Evolutionary conservation across 2,113 vertebrate species (phyloP), one percentile per base, ranked within the genome.

Genomic region (Albula glossodonta): DNA sequence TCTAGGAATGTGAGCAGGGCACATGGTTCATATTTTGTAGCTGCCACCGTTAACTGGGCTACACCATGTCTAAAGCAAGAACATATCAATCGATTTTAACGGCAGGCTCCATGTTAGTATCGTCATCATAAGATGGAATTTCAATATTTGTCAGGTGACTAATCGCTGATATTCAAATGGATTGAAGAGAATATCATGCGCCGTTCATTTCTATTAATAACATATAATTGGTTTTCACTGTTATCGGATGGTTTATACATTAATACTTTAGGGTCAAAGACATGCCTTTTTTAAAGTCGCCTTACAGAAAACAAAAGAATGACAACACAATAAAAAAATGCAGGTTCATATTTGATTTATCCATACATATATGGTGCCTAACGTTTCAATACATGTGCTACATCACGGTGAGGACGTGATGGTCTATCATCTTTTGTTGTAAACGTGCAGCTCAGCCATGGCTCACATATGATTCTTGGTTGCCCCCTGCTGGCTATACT

Each of bases 401-500:
- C 84, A 60, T 85, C 78, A 50, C 79, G 52, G 15, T 22, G 41
- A 66, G 17, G 60, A 19, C 22, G 17, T 60, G 57, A 31, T 48
- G 52, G 52, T 48, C 41, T 49, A 60, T 57, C 74, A 80, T 85
- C 84, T 85, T 85, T 85, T 85, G 84, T 85, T 80, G 52, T 53
- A 31, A 80, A 41, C 77, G 84, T n/a, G 78, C 41, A 53, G 17
- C 25, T 80, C 31, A 25, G 13, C 31, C 5, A 53, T 41, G 19
- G 84, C 10, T 31, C 31, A 80, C 74, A 60, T 25, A 41, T 41
- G 52, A 52, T 80, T 66, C 5, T 51, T 60, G 88, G 56, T 83
- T 88, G 94, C 92, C 94, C 87, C 90, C 94, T 95, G 92, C 91
- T 85, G 94, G 92, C 83, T 49, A 8, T 19, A 10, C 50, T 17